phyloP scores from a whole-genome alignment of 1,140 invertebrate species.

The Alviniconcha marisindica region DNA sequence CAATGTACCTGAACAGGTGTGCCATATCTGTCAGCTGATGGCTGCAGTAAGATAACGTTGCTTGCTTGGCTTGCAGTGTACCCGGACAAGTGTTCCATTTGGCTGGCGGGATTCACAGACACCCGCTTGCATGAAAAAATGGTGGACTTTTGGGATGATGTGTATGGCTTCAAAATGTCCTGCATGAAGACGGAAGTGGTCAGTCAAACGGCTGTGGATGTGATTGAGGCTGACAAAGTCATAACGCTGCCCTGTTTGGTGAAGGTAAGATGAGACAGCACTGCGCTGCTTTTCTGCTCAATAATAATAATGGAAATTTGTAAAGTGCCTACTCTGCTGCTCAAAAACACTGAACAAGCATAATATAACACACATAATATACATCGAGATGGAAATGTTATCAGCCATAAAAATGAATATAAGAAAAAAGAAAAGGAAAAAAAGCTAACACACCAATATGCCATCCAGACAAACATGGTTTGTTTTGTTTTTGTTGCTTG shows the following conservation, averaged over 20 bases:
- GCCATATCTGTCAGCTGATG: too few relatives aligned
- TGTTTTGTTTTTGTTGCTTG: background rate
- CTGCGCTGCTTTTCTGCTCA: background rate
- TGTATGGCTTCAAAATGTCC: conserved; percentile 75
- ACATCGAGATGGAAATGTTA: too few relatives aligned
- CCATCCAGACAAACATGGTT: too few relatives aligned
- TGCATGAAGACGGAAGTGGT: conserved; percentile 72
- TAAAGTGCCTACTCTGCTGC: too few relatives aligned
- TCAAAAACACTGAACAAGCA: too few relatives aligned
- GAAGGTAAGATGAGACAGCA: conserved; percentile 60
- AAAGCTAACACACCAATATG: too few relatives aligned
- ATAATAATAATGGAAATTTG: too few relatives aligned
- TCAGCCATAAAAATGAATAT: too few relatives aligned
- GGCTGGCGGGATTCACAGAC: conserved; percentile 66
- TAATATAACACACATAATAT: too few relatives aligned
- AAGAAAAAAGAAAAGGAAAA: too few relatives aligned
- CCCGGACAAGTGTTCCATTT: conserved; percentile 71
- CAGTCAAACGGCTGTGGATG: conserved; percentile 67
- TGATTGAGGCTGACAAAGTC: conserved; percentile 61
- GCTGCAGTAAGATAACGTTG: conserved; percentile 63
- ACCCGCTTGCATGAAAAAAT: conserved; percentile 58
- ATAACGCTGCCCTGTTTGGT: conserved; percentile 65
- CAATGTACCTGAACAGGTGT: too few relatives aligned
- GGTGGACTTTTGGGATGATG: conserved; percentile 74
- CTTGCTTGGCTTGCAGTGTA: conserved; percentile 60